Percentiles rank a stretch among this genome's conserved stretches.
Conservation (phyloP, 2,888 invertebrate genomes). For the Limnephilus auricula region DNA sequence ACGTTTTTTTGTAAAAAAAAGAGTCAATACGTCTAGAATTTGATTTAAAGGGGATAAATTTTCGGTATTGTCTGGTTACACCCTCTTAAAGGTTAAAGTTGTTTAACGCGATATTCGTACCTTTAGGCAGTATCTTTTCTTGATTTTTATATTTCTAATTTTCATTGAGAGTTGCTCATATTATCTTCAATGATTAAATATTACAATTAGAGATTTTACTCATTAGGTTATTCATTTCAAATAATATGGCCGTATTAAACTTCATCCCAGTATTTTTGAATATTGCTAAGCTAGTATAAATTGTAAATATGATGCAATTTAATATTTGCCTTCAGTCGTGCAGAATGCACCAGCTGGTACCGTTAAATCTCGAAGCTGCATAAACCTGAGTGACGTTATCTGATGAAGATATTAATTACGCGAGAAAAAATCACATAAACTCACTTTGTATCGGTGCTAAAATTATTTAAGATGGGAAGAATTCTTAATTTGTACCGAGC, state of each 20-base stretch:
- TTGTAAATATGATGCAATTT: neutral
- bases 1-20: too few relatives aligned
- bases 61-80: too few relatives aligned
- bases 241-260: neutral
- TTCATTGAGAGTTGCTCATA: too few relatives aligned
- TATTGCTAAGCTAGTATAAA: neutral
- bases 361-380: neutral
- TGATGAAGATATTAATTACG: slow-evolving; percentile 35
- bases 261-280: neutral
- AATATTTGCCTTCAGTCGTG: neutral
- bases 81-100: too few relatives aligned
- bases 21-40: too few relatives aligned
- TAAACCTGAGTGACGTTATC: slow-evolving; percentile 8
- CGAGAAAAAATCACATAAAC: slow-evolving; percentile 6
- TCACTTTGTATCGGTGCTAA: neutral
- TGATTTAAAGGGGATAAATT: too few relatives aligned
- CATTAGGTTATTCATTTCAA: too few relatives aligned
- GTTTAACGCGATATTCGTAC: too few relatives aligned
- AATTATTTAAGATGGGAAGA: neutral
- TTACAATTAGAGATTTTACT: too few relatives aligned
- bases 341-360: slow-evolving; percentile 20
- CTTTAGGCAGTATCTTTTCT: too few relatives aligned
- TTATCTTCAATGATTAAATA: too few relatives aligned
- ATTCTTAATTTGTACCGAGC: neutral
- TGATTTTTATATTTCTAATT: too few relatives aligned